Base-by-base conservation (phyloP, 2,113 vertebrate genomes). In the Tamias sibiricus region DNA sequence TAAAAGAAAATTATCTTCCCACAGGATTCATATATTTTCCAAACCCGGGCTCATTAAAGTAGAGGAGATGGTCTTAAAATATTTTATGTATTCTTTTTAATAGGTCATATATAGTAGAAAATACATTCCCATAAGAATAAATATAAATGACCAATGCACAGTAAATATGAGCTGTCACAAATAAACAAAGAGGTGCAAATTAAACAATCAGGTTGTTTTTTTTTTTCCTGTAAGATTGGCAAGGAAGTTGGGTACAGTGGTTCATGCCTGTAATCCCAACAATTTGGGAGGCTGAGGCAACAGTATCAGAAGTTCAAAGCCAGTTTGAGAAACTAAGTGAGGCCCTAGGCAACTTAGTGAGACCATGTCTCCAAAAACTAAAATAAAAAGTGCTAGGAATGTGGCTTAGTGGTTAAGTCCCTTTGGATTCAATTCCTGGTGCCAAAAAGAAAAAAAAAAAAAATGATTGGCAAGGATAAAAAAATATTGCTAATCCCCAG, bases 401-500 rank as follows among this genome's bases (percentile, higher is more conserved):
- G 19, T 20, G 54, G 54, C 54, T 54, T 54, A 54, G 6, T 54
- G 19, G 6, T 54, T 54, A 54, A 54, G 54, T 54, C 54, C 54
- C 54, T 20, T 19, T 54, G 54, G 54, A 19, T 54, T 54, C 52
- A 54, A 54, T 54, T 6, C 19, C 54, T 54, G 54, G 54, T 54
- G 54, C 54, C 17, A 17, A 6, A 19, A 49, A 49, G 13, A 49
- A 17, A 52, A 52, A 52, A 54, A 47, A 47, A 49, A 49, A 3
- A 54, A 54, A 54, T 6, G 5, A 54, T 54, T 54, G 54, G 32
- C 30, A 47, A 86, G 14, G 26, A 68, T 30, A 14, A 91, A 90
- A 94, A 94, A 16, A 75, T 86, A 59, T 74, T 94, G 37, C 68
- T 93, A 90, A 96, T 86, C 26, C 54, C 47, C 37, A 49, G 13